phyloP scores from a whole-genome alignment of 2,888 invertebrate species.

The Zaprionus obscuricornis region DNA sequence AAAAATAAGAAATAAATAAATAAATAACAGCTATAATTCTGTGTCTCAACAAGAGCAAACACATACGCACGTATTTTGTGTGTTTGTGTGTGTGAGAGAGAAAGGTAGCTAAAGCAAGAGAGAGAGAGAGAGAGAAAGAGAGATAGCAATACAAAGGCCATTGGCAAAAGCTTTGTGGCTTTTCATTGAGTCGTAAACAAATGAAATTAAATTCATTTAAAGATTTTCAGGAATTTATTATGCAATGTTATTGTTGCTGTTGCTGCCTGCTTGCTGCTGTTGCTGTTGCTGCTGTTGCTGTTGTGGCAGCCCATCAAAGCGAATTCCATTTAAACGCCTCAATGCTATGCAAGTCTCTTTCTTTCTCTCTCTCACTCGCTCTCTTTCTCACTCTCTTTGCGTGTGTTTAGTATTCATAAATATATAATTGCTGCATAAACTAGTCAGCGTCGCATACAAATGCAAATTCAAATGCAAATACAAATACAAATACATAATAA shows the following conservation, averaged over 20 bases:
- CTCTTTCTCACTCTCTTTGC: too few species aligned
- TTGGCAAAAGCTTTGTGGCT: conserved; percentile 69
- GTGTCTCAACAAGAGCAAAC: conserved; percentile 27
- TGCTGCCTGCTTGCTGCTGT: too few species aligned
- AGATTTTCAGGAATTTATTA: conserved; percentile 59
- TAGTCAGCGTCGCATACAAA: too few species aligned
- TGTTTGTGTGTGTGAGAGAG: background rate
- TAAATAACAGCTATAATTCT: conserved; percentile 60
- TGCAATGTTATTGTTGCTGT: conserved; percentile 48
- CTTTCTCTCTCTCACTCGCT: too few species aligned
- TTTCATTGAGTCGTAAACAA: conserved; percentile 71
- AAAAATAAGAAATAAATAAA: too few species aligned
- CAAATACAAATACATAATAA: too few species aligned
- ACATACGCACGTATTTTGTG: background rate
- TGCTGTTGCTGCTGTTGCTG: too few species aligned
- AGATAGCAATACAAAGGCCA: conserved; percentile 48
- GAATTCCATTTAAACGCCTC: conserved; percentile 20
- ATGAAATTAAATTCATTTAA: conserved; percentile 67
- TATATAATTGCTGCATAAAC: too few species aligned
- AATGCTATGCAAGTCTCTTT: too few species aligned
- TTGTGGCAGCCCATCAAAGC: conserved; percentile 28
- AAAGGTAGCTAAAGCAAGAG: conserved; percentile 2
- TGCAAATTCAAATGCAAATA: too few species aligned
- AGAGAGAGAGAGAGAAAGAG: conserved; percentile 18
- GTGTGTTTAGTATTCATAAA: too few species aligned